Percentiles rank a stretch among this genome's conserved stretches.
Conservation (phyloP, 35 echinoderm and acorn worm genomes). For the Heliocidaris tuberculata region DNA sequence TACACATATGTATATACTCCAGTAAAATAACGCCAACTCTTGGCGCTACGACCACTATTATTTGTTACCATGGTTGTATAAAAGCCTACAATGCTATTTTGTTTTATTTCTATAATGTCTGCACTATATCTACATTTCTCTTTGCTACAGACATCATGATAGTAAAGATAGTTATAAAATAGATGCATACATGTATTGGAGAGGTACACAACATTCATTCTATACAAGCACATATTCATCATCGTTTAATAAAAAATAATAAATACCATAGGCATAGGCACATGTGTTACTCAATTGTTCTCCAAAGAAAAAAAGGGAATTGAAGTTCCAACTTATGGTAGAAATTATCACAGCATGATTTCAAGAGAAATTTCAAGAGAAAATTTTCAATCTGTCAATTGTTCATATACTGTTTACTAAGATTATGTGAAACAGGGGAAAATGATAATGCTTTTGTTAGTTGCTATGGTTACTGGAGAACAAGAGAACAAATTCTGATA, state of each 20-base stretch:
- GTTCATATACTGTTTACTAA: background rate
- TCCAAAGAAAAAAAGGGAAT: background rate
- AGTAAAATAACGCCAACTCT: conserved; percentile 20
- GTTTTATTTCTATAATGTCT: background rate
- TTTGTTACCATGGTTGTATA: background rate
- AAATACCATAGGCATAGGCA: conserved; percentile 46
- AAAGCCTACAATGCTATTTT: conserved; percentile 22
- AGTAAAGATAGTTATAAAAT: conserved; percentile 17
- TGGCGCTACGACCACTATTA: background rate
- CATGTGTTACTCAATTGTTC: conserved; percentile 18
- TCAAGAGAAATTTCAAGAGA: background rate
- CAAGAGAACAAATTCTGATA: background rate
- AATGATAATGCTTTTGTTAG: background rate
- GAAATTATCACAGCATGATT: background rate
- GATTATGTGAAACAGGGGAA: background rate
- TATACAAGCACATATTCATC: conserved; percentile 21
- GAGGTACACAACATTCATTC: background rate
- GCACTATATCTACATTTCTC: background rate
- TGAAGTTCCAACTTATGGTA: background rate
- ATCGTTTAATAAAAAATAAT: conserved; percentile 32
- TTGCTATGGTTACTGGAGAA: background rate
- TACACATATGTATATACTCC: conserved; percentile 38
- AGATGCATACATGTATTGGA: conserved; percentile 31
- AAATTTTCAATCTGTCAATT: background rate
- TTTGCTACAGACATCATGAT: background rate